phyloP scores from a whole-genome alignment of 1,140 invertebrate species.

The Parapsyche elsis region DNA sequence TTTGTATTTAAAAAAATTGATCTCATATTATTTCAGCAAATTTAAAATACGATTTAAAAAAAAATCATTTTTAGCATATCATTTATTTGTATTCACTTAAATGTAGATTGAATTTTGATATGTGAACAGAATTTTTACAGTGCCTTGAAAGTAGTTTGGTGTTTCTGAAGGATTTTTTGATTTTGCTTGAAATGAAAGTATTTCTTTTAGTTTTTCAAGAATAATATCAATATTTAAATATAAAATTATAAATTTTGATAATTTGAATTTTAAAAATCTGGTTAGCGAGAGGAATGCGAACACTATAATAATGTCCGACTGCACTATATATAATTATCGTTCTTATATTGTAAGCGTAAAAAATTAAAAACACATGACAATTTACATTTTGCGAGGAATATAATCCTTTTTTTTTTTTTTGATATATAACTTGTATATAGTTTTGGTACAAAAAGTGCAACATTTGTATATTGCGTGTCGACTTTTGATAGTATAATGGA shows the following conservation, averaged over 20 bases:
- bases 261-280: not conserved
- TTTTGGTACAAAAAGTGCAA: slow-evolving; percentile 53
- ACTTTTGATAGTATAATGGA: slow-evolving; percentile 56
- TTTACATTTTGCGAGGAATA: not conserved
- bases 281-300: slow-evolving; percentile 44
- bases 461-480: slow-evolving; percentile 54
- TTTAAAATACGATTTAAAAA: no score
- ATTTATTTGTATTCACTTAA: not conserved
- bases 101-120: not conserved
- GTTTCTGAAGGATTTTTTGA: not conserved
- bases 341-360: slow-evolving; percentile 44
- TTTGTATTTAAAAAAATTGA: slow-evolving; percentile 8
- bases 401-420: not conserved
- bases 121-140: slow-evolving; percentile 16
- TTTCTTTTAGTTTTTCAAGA: not conserved
- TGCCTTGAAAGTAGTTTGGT: slow-evolving; percentile 29
- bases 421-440: slow-evolving; percentile 49
- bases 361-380: slow-evolving; percentile 33
- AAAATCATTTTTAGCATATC: slow-evolving; percentile 17
- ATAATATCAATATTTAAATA: not conserved
- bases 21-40: not conserved
- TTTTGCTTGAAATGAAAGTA: not conserved
- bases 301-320: slow-evolving; percentile 48
- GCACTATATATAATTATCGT: slow-evolving; percentile 48
- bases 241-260: not conserved